Evolutionary conservation across 2,113 vertebrate species (phyloP), one percentile per base, ranked within the genome.

Genomic region (Ptilorrhoa leucosticta): DNA sequence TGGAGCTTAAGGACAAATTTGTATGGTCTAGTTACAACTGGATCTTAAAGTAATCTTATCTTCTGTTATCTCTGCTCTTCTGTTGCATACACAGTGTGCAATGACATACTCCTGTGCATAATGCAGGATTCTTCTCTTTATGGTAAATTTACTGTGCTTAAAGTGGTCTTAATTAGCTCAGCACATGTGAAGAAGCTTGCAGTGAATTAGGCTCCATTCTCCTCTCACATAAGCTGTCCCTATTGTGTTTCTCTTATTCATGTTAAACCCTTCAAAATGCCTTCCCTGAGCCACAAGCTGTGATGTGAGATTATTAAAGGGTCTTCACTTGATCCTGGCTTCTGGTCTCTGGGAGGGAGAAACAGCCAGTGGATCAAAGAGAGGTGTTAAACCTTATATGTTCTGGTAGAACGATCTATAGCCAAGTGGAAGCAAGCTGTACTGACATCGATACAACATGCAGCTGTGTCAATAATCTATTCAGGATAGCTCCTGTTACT

Each of bases 321-420:
- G 33, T 81, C 69, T 87, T 71, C 39, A 47, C 48, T 95, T 96
- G 69, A 96, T 96, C 85, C 78, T 71, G 64, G n/a, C 65, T 68
- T 94, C 78, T 88, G 40, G 51, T 94, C 79, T 92, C 88, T 20
- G 7, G 17, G 15, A 51, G 84, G 28, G 44, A 93, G 40, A 84
- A 89, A 53, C 53, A 93, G 47, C 65, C 57, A 42, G 42, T 87
- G 84, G 50, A 93, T 96, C 87, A 94, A 91, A 96, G 81, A 57
- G 70, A 97, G 61, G 68, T 95, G 77, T 94, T 90, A 94, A 95
- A 68, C 33, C 84, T 50, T 95, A 94, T 81, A 79, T 76, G 44
- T 77, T 94, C 89, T 87, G 95, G 57, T 92, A 94, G 92, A 56
- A 87, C 92, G 95, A 91, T 97, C 89, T 95, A 27, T 84, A 85